Conservation (phyloP, 2,113 vertebrate genomes). For the Lepidothrix coronata region DNA sequence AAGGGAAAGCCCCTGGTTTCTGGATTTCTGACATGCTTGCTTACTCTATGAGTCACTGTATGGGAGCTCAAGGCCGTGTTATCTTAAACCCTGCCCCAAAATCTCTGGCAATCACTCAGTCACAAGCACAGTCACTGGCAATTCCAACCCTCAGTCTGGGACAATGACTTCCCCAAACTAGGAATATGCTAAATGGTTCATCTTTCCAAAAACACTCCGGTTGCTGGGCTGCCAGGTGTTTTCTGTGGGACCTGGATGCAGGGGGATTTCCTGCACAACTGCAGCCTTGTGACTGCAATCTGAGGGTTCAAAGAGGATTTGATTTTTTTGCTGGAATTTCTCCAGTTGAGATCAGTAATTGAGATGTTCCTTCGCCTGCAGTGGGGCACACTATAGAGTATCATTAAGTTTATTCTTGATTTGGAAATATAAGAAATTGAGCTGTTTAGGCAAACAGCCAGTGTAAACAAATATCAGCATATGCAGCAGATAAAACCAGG, state of each 20-base stretch:
- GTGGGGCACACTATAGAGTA: neutral
- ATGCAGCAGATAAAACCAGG: neutral
- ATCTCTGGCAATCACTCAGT: neutral
- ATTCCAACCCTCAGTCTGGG: neutral
- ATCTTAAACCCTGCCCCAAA: neutral
- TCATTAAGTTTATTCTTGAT: neutral
- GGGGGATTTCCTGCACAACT: neutral
- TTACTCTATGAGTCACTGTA: neutral
- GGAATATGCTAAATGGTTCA: fast-evolving
- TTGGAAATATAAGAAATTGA: conserved; percentile 7
- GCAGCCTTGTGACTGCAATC: neutral
- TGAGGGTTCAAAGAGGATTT: neutral
- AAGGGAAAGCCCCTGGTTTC: neutral
- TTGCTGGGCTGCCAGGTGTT: neutral
- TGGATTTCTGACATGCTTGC: neutral
- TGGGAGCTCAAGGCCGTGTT: fast-evolving
- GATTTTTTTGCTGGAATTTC: neutral
- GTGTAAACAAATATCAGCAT: neutral
- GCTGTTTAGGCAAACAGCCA: conserved; percentile 11
- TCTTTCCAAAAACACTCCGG: fast-evolving
- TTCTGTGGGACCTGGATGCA: neutral
- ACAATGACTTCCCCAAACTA: neutral
- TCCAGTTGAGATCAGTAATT: neutral
- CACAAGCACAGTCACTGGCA: neutral
- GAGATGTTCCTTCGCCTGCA: neutral